Evolutionary conservation across 2,113 vertebrate genomes (phyloP).

Genomic region (Pimephales promelas): DNA sequence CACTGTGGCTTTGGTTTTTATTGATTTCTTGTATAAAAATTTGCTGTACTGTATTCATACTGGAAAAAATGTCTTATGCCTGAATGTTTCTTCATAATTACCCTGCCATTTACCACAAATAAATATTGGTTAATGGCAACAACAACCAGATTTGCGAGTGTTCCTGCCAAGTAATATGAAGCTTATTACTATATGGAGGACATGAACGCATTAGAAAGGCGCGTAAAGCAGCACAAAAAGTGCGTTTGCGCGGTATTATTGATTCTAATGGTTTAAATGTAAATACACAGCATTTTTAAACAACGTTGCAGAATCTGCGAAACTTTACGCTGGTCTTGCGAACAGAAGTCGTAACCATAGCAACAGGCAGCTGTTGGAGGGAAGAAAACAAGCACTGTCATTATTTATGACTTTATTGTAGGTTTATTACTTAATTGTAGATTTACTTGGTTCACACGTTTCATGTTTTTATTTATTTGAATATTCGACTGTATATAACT

Average conservation of each 20-base stretch:
- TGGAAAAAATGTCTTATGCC: conserved; percentile 27
- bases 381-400: not conserved
- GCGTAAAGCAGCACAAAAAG: not conserved
- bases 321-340: not conserved
- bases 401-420: not conserved
- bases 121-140: conserved; percentile 39
- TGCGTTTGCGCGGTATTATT: not conserved
- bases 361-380: conserved; percentile 10
- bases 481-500: not conserved
- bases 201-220: not conserved
- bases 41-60: conserved; percentile 29
- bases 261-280: not conserved
- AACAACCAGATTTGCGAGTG: not conserved
- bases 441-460: not conserved
- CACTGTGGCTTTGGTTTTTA: not conserved
- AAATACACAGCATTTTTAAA: not conserved
- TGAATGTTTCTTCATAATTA: conserved; percentile 41
- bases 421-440: not conserved
- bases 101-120: conserved; percentile 39
- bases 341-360: conserved; percentile 21
- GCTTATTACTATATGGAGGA: not conserved
- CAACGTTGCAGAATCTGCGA: not conserved
- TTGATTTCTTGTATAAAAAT: not conserved
- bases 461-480: not conserved
- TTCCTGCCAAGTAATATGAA: conserved; percentile 13